Conservation (phyloP, 2,888 invertebrate species). For the Schrankia costaestrigalis region DNA sequence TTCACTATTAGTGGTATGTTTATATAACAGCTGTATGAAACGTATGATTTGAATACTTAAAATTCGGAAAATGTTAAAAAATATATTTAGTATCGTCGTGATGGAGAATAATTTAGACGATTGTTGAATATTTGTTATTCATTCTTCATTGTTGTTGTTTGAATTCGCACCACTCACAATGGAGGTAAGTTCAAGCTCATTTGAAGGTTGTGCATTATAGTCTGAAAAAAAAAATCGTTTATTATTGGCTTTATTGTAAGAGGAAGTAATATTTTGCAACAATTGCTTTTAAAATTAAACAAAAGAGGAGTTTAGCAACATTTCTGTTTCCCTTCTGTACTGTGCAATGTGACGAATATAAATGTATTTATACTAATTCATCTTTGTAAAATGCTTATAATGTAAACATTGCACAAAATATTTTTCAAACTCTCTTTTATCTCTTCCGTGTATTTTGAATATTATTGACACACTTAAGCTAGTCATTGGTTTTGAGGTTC, state of each 20-base stretch:
- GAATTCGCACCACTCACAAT: constrained; percentile 35
- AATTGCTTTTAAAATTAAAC: background rate
- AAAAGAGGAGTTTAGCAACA: constrained; percentile 64
- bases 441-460: constrained; percentile 23
- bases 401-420: constrained; percentile 35
- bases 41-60: too few species aligned
- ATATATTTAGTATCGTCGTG: too few species aligned
- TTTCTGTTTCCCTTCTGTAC: constrained; percentile 43
- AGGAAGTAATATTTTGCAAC: too few species aligned
- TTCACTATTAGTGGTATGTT: constrained; percentile 12
- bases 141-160: constrained; percentile 29
- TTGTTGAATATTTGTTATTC: constrained; percentile 26
- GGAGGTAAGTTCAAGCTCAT: constrained; percentile 56
- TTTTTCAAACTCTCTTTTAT: constrained; percentile 16
- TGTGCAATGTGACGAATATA: constrained; percentile 30
- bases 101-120: too few species aligned
- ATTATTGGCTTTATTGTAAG: too few species aligned
- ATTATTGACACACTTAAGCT: constrained; percentile 53
- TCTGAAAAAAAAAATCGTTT: constrained; percentile 7
- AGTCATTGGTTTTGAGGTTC: constrained; percentile 67
- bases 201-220: constrained; percentile 63
- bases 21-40: too few species aligned
- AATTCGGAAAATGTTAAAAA: too few species aligned
- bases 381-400: constrained; percentile 14
- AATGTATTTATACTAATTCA: constrained; percentile 13